Percentiles rank a stretch among this genome's conserved stretches.
phyloP scores from a whole-genome alignment of 2,113 vertebrate species.

The Bettongia penicillata region DNA sequence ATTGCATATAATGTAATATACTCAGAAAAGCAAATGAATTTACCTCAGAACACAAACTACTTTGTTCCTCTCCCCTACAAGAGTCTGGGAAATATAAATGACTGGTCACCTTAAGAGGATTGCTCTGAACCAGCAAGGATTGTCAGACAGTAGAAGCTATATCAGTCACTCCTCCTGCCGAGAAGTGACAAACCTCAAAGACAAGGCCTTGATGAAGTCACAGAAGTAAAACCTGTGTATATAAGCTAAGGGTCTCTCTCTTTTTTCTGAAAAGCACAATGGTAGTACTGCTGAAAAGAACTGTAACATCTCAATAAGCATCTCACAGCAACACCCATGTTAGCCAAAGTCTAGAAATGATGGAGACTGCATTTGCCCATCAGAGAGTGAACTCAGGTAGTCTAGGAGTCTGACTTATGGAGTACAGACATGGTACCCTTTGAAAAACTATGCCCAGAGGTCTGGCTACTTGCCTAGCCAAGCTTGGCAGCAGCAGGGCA shows the following conservation, averaged over 20 bases:
- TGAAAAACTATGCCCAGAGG: neutral
- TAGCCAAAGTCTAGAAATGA: neutral
- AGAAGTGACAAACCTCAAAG: neutral
- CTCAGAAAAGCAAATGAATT: neutral
- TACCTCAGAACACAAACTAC: neutral
- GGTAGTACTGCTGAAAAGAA: neutral
- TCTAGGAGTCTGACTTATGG: neutral
- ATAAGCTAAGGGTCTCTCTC: neutral
- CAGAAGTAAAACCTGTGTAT: neutral
- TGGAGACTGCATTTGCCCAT: neutral
- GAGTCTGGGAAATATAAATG: neutral
- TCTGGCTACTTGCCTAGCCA: neutral
- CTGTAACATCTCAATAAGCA: neutral
- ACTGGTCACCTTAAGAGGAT: neutral
- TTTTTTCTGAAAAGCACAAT: neutral
- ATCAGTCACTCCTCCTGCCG: too few relatives aligned
- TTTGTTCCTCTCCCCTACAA: neutral
- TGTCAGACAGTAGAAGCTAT: neutral
- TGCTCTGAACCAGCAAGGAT: neutral
- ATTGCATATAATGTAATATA: neutral
- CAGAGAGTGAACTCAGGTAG: neutral
- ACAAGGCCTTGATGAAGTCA: neutral
- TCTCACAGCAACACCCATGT: neutral
- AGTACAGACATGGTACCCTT: neutral
- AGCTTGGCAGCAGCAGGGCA: neutral